Evolutionary conservation across 2,113 vertebrate species (phyloP), one percentile per base, ranked within the genome.

Genomic region (Callithrix jacchus): DNA sequence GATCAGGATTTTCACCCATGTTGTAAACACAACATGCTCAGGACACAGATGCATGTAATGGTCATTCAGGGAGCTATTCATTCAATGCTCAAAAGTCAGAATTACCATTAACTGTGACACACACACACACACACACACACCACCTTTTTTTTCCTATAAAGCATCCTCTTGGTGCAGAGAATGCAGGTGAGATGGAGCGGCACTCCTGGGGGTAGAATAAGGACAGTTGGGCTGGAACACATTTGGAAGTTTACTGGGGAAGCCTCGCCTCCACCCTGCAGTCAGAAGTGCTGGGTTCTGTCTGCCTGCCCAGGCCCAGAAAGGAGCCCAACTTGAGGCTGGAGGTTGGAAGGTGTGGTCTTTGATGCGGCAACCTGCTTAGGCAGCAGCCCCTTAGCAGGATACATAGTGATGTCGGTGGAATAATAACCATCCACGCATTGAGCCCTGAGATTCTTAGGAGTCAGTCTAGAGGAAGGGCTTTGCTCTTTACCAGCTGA

Each of bases 241-340:
- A 23, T 6, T 45, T 17, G 45, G 47, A 11, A 6, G 54, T 61
- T 30, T 4, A 3, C 30, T 61, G 37, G 16, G 14, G 8, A 68
- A 30, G 9, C 20, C 21, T 85, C 64, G 9, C 35, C 40, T 27
- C 5, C 37, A 2, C 7, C 23, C 6, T 0, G 0, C 61, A 17
- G 21, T 7, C 5, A 79, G 25, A 5, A 21, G n/a, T 70, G 17
- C 2, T 1, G 3, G 91, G n/a, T 30, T 76, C 61, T 40, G 25
- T 68, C 32, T 94, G 37, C 8, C 6, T 3, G 47, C 16, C 42
- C 11, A 30, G 45, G 23, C 18, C 40, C 8, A 21, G 70, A n/a
- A 37, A 35, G 2, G 7, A 56, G 42, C n/a, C 23, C 37, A 16
- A 42, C 18, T 4, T 25, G 27, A 64, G 74, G 16, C 42, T 52